Evolutionary conservation across 2,888 invertebrate genomes (phyloP), one percentile per base, ranked within the genome.

Genomic region (Pterobdella sp.): DNA sequence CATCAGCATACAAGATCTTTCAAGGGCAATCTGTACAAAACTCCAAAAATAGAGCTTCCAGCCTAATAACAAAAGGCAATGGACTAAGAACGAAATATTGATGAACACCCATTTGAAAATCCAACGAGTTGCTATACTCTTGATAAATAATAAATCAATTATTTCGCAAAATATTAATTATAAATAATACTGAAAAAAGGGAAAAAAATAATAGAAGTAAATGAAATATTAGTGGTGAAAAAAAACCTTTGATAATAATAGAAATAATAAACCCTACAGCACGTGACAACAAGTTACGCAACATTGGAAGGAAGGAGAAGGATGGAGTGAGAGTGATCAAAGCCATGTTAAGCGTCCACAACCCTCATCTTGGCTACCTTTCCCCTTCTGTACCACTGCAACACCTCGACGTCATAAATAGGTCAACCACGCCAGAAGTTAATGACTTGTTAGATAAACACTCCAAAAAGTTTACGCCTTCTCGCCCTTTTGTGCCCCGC

Each of bases 291-390:
- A 70, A 32, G 34, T 32, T 70, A 56, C 36, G 70, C 10, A 31
- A 26, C 14, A 26, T 70, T n/a, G 31, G 32, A n/a, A 70, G 49
- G 18, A 32, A 32, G 18, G 49, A 70, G 52, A 70, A 56, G n/a
- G 29, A 56, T n/a, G 70, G 52, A 26, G 49, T 70, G 2, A 26
- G 22, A 1, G 70, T 56, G 31, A 70, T 70, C 34, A 70, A 70
- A 31, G 70, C 70, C 56, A 1, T 70, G 29, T 32, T 70, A 18
- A 4, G 52, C 4, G 56, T 70, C 52, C n/a, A 49, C 31, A 70
- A 70, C 29, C 70, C 70, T 1, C 36, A 70, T 35, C 70, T 70
- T 22, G 70, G 70, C 29, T 70, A 70, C 34, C 56, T 70, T n/a
- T 70, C 70, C 32, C 70, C 70, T 2, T 42, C 70, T 32, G 52